A percentile compares a stretch with the other conserved stretches of the same genome.
Evolutionary conservation across 2,113 vertebrate genomes (phyloP).

Genomic region (Vicugna pacos): DNA sequence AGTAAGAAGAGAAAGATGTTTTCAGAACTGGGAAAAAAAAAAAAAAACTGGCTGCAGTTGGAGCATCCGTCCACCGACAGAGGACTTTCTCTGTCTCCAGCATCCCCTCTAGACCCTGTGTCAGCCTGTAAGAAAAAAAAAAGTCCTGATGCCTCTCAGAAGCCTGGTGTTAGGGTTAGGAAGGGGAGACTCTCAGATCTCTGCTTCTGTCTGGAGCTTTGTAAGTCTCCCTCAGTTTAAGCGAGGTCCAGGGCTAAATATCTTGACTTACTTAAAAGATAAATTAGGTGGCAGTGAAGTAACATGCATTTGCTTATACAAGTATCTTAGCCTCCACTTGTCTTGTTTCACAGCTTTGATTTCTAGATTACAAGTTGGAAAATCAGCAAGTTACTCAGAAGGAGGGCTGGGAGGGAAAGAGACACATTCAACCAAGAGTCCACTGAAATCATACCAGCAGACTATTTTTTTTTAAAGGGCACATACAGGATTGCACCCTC

Average conservation of each 20-base stretch:
- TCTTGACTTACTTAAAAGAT: background rate
- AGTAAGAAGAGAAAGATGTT: background rate
- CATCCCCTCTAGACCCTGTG: rapidly evolving
- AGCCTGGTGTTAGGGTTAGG: background rate
- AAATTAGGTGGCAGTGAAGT: background rate
- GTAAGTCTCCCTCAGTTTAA: background rate
- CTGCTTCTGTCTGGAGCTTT: background rate
- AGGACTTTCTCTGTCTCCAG: background rate
- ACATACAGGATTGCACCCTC: background rate
- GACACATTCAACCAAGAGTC: background rate
- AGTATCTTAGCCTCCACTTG: background rate
- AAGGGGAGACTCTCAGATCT: background rate
- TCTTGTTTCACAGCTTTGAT: background rate
- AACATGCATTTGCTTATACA: background rate
- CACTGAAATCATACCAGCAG: background rate
- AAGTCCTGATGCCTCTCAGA: background rate
- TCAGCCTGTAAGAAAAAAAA: background rate
- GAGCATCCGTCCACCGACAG: rapidly evolving
- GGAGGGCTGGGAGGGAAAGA: background rate
- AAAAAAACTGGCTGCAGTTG: background rate
- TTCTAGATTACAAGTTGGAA: background rate
- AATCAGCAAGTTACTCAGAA: background rate
- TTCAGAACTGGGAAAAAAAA: background rate
- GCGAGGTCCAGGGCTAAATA: background rate
- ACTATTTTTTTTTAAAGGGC: background rate